Evolutionary conservation across 2,113 vertebrate genomes (phyloP).

Genomic region (Heterotis niloticus): DNA sequence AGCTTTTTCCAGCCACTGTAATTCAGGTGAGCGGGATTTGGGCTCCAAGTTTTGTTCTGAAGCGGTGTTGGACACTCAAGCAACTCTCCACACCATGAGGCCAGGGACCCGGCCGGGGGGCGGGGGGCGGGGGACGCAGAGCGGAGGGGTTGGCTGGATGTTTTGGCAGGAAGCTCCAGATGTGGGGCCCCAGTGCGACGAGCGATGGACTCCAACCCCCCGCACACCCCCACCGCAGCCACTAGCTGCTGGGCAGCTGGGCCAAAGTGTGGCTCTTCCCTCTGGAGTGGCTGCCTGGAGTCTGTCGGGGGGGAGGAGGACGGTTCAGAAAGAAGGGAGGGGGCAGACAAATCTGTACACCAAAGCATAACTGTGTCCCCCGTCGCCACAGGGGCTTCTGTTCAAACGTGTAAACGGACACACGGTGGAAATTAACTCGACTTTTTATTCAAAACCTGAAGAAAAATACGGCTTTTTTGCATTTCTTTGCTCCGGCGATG

Average conservation of each 20-base stretch:
- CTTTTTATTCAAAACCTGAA: background rate
- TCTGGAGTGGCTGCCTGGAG: background rate
- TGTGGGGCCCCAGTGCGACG: background rate
- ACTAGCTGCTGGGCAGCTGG: background rate
- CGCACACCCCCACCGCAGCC: too few relatives aligned
- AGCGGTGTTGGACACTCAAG: background rate
- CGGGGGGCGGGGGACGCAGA: background rate
- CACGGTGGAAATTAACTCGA: background rate
- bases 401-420: background rate
- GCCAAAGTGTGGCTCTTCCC: background rate
- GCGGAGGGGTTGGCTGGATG: background rate
- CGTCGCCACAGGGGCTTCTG: background rate
- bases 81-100: background rate
- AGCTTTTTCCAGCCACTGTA: background rate
- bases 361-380: background rate
- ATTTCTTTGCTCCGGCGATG: background rate
- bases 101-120: background rate
- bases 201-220: background rate
- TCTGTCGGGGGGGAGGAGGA: conserved; percentile 2
- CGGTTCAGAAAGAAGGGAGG: background rate
- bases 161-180: conserved; percentile 6
- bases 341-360: too few relatives aligned
- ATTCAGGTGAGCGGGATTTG: background rate
- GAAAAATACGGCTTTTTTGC: background rate
- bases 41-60: background rate